Evolutionary conservation across 1,140 invertebrate species (phyloP).

Genomic region (Brachionus angularis): DNA sequence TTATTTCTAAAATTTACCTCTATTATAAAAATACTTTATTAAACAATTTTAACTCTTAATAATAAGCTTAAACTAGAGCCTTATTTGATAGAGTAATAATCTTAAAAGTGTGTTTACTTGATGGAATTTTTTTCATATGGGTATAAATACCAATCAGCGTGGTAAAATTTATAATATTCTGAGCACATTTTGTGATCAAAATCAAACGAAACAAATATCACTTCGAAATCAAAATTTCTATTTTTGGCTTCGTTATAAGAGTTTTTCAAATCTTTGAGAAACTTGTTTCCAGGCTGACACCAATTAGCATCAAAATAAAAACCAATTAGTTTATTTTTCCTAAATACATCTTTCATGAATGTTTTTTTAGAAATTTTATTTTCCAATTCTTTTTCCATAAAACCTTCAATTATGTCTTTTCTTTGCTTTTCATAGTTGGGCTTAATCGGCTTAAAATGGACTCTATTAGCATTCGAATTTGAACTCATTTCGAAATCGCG

Average conservation of each 20-base stretch:
- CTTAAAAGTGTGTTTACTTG: too few species aligned
- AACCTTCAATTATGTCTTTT: background rate
- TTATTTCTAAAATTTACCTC: too few species aligned
- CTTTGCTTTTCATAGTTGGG: background rate
- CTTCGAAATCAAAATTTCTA: background rate
- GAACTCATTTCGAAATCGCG: too few species aligned
- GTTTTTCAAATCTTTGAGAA: slow-evolving; percentile 9
- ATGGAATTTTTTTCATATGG: background rate
- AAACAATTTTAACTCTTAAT: too few species aligned
- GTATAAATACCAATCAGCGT: slow-evolving; percentile 23
- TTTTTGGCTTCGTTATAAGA: background rate
- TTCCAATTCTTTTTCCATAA: slow-evolving; percentile 8
- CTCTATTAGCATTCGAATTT: too few species aligned
- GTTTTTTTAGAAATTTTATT: background rate
- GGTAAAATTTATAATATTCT: background rate
- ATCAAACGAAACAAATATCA: background rate
- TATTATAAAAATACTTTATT: too few species aligned
- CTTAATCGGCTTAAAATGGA: too few species aligned
- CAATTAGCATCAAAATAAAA: slow-evolving; percentile 32
- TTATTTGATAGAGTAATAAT: too few species aligned
- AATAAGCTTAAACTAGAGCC: too few species aligned
- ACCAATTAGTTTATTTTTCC: background rate
- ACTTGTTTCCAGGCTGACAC: background rate
- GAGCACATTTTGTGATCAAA: background rate
- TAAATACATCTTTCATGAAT: background rate